Evolutionary conservation across 2,113 vertebrate genomes (phyloP), one percentile per base, ranked within the genome.

Genomic region (Pholis gunnellus): DNA sequence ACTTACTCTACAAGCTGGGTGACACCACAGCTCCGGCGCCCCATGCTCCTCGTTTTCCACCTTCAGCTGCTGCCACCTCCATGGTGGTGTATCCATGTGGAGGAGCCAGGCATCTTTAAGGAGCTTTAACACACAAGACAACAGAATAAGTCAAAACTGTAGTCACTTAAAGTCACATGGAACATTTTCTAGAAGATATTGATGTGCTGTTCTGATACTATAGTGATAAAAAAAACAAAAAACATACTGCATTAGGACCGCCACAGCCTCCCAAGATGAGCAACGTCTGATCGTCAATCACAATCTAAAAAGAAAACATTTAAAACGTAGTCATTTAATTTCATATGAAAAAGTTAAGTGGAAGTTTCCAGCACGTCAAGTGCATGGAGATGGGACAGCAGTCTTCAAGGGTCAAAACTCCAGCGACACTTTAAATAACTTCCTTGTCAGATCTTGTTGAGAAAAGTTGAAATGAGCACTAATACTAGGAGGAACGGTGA

Each of bases 81-180:
- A 99, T 4, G 96, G 93, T 10, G 91, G 90, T 0, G 91, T 0
- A 0, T 95, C 93, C 96, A 99, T 98, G 93, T 97, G 97, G 82
- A 99, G 94, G 56, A 99, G 76, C 98, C 98, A 99, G 59, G 98
- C 97, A 0, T 99, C 98, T 86, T 99, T 99, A 75, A 99, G 97
- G 13, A 99, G 95, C 98, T 99, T 89, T 0, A 50, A 59, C 50
- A 85, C 6, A 86, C 9, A 64, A 75, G 3, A 68, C 63, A 78
- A 54, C 17, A 42, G 9, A 3, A 20, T 25, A 52, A 40, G 15
- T 78, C 15, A 71, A 60, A 73, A 40, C 18, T 25, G 34, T 14
- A 20, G 8, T 60, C 25, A 0, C 14, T 5, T 71, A 29, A 3
- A 54, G 20, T 56, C 63, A 72, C 22, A 8, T 57, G 22, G 0